Base-by-base conservation (phyloP, 2,888 invertebrate genomes). In the Exephanes ischioxanthus region DNA sequence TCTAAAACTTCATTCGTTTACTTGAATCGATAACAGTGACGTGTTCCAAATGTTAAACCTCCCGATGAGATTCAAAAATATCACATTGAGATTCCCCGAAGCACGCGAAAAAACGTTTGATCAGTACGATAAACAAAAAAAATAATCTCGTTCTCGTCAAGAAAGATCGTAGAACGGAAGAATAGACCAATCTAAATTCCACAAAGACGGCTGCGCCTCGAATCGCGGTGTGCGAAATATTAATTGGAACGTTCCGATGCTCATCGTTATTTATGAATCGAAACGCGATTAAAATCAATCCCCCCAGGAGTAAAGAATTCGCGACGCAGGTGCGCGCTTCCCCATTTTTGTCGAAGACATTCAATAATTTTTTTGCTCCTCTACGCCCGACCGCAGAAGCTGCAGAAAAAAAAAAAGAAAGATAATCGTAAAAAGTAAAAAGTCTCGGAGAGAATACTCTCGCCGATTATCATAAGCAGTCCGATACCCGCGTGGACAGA, bases 391-490 rank as follows among this genome's bases (percentile, higher is more conserved):
- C n/a, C 19, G 76, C 6, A 55, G 30, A 61, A 63, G 66, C 58
- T 19, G 77, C 41, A 70, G 11, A 1, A 48, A 48, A 58, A 30
- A 58, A 26, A 63, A 70, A 19, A 58, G 11, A 48, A 63, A 72
- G 48, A 78, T 41, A 22, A 58, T 41, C 41, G 67, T 66, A 51
- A 68, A 77, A 76, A 68, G 41, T 22, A 55, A 26, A 45, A 53
- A 77, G 66, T 76, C 73, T 73, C 33, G 67, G 61, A 37, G 16
- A 51, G 26, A 41, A 77, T 33, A 16, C 19, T 33, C 51, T 30
- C 19, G 14, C 41, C 77, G 84, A 85, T 82, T 84, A 84, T 86
- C 87, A 86, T 87, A 79, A 87, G 80, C 81, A 67, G 61, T 68
- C 11, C 26, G 58, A 58, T 58, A 48, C 76, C 55, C 77, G 85